phyloP scores from a whole-genome alignment of 2,888 invertebrate genomes.

The Euproctis similis region DNA sequence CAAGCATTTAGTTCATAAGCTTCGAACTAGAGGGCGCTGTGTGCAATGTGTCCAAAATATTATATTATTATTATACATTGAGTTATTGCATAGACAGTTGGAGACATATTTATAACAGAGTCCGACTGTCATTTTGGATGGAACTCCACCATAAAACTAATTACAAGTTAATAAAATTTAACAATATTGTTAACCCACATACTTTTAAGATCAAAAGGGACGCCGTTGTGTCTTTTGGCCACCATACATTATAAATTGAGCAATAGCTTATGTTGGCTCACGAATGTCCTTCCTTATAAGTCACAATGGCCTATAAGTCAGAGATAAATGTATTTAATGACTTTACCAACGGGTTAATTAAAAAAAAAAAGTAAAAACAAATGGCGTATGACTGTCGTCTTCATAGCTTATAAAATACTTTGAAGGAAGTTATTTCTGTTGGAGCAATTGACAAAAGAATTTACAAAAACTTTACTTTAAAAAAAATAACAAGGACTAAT shows the following conservation, averaged over 20 bases:
- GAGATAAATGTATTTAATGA: slow-evolving; percentile 9
- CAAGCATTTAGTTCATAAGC: too few relatives aligned
- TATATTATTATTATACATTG: too few relatives aligned
- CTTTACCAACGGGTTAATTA: slow-evolving; percentile 16
- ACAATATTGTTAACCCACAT: slow-evolving; percentile 33
- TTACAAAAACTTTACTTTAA: too few relatives aligned
- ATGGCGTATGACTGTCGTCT: too few relatives aligned
- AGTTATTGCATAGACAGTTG: too few relatives aligned
- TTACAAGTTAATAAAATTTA: slow-evolving; percentile 34
- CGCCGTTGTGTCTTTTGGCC: slow-evolving; percentile 16
- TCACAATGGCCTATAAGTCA: slow-evolving; percentile 22
- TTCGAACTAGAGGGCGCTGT: too few relatives aligned
- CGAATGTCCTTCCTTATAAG: slow-evolving; percentile 27
- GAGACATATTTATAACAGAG: too few relatives aligned
- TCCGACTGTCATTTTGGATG: too few relatives aligned
- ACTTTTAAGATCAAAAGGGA: slow-evolving; percentile 12
- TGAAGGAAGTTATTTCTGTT: too few relatives aligned
- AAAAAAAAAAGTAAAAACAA: neutral
- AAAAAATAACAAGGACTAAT: too few relatives aligned
- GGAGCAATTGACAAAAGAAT: too few relatives aligned
- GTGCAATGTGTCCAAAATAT: too few relatives aligned
- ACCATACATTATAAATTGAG: slow-evolving; percentile 26
- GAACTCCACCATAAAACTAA: slow-evolving; percentile 26
- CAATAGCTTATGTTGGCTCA: slow-evolving; percentile 22
- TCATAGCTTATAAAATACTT: neutral